Conservation (phyloP, 2,888 invertebrate genomes). For the Stomorhina lunata region DNA sequence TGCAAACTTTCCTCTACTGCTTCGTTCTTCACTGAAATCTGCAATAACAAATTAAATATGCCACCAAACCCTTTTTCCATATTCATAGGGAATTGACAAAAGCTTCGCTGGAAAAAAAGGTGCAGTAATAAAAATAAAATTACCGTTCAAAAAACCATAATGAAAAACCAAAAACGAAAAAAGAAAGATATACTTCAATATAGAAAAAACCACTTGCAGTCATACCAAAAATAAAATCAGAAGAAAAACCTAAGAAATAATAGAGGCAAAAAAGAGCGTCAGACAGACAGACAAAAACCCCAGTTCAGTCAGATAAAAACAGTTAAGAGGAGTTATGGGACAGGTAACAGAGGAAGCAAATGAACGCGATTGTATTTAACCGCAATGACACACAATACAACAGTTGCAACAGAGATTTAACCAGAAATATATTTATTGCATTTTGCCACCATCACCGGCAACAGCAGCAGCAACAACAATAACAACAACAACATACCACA, state of each 20-base stretch:
- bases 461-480: background rate
- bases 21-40: background rate
- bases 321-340: constrained; percentile 42
- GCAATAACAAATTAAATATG: constrained; percentile 26
- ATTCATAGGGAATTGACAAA: constrained; percentile 18
- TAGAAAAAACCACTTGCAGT: constrained; percentile 57
- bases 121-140: constrained; percentile 59
- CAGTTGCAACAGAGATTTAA: constrained; percentile 55
- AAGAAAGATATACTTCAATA: background rate
- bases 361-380: constrained; percentile 52
- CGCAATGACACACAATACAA: constrained; percentile 57
- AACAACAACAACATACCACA: background rate
- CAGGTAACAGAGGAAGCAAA: constrained; percentile 29
- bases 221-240: constrained; percentile 16
- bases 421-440: constrained; percentile 48
- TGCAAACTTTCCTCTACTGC: background rate
- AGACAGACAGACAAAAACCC: background rate
- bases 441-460: constrained; percentile 21
- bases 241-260: background rate
- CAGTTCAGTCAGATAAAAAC: constrained; percentile 36
- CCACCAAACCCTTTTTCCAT: background rate
- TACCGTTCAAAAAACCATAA: constrained; percentile 51
- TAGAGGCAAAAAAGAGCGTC: background rate
- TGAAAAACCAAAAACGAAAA: constrained; percentile 11
- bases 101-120: constrained; percentile 22